These are phyloP conservation scores for Epirrita christyi DNA, from an alignment of 2,888 invertebrate genomes.

Conservation along the genomic window DNA sequence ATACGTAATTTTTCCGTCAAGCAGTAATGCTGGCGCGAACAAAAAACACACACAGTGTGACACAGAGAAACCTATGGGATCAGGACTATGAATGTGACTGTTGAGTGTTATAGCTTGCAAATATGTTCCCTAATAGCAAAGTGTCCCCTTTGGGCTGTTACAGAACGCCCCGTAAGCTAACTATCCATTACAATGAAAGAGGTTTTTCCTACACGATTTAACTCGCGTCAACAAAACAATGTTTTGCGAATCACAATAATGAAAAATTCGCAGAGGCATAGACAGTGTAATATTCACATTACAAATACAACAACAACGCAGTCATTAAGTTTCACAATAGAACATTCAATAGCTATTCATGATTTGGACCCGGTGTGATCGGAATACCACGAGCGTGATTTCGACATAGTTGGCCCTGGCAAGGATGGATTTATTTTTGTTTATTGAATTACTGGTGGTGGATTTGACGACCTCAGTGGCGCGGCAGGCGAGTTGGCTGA, in stretches of 20 bases:
- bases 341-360: constrained; percentile 61
- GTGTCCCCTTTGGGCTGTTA: too few species aligned
- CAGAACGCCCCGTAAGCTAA: too few species aligned
- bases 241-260: constrained; percentile 22
- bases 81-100: too few species aligned
- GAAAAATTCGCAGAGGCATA: constrained; percentile 26
- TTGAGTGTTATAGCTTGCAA: too few species aligned
- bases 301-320: constrained; percentile 54
- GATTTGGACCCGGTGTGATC: constrained; percentile 63
- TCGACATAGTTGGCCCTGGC: constrained; percentile 43
- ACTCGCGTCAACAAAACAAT: constrained; percentile 14
- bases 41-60: too few species aligned
- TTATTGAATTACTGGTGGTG: constrained; percentile 4
- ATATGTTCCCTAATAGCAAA: too few species aligned
- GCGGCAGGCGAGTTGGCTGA: too few species aligned
- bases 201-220: constrained; percentile 7
- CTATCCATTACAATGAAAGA: too few species aligned
- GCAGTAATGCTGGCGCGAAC: too few species aligned
- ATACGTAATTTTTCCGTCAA: too few species aligned
- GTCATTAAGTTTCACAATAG: constrained; percentile 73
- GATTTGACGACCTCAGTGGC: too few species aligned
- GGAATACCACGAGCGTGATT: constrained; percentile 58
- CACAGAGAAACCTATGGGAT: too few species aligned
- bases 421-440: constrained; percentile 9
- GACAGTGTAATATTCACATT: constrained; percentile 42